Base-by-base conservation (phyloP, 2,797 vertebrate species). In the Muraenolepis orangiensis region DNA sequence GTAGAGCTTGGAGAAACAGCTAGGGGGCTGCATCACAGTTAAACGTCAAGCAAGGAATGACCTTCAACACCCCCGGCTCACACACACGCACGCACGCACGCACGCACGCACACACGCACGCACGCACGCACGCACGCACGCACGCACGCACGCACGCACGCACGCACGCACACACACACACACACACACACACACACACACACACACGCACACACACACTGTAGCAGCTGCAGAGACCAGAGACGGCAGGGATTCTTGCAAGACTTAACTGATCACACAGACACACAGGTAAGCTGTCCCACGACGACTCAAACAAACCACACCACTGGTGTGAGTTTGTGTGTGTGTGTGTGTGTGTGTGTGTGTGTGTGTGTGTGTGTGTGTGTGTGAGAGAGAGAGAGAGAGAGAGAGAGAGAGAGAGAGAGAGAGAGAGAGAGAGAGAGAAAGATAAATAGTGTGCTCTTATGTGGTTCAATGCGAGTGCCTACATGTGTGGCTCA, bases 241-340 rank as follows among this genome's bases (percentile, higher is more conserved):
- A 72, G 57, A 66, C 36, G 28, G 70, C 77, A 67, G 8, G 80
- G 66, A 72, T 75, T 73, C 42, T 73, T 66, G 51, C 70, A 28
- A 61, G 71, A 69, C 74, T n/a, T 69, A 71, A 78, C 81, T 69
- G 75, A 26, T 72, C 26, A 79, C 64, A 73, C 80, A 75, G 74
- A 83, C 73, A 68, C 31, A 72, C 72, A 81, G 71, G 74, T 82
- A 76, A 79, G 74, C 74, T 74, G 74, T 87, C 85, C 81, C 81
- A 66, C 14, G 28, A 30, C n/a, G 18, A 18, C 18, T n/a, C n/a
- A n/a, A n/a, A n/a, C n/a, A n/a, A n/a, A n/a, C n/a, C n/a, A n/a
- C n/a, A n/a, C n/a, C n/a, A n/a, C n/a, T 16, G 23, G 75, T 28
- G 10, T 66, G 11, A 0, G n/a, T 66, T 11, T 30, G 14, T 66